These are phyloP conservation scores for Telmatochromis sp. DNA, from an alignment of 2,113 vertebrate genomes.

Conservation along the genomic window DNA sequence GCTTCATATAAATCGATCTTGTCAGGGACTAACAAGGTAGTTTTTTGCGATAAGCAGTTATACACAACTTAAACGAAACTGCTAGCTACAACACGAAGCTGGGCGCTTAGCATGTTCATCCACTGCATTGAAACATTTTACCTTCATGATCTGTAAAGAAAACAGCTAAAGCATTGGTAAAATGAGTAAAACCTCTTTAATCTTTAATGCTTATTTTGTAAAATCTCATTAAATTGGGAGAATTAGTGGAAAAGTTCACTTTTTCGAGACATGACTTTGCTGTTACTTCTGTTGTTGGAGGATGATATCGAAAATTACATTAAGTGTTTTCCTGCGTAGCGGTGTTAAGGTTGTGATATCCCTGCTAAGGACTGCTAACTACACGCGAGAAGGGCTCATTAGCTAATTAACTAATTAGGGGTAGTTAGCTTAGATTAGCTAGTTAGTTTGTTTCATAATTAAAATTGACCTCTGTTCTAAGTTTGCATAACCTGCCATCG, in stretches of 20 bases:
- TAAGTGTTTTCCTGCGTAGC: not conserved
- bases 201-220: not conserved
- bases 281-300: not conserved
- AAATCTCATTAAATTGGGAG: not conserved
- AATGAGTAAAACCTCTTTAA: not conserved
- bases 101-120: not conserved
- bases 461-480: not conserved
- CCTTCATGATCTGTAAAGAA: not conserved
- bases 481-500: not conserved
- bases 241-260: not conserved
- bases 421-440: not conserved
- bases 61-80: not conserved
- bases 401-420: not conserved
- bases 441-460: not conserved
- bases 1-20: not conserved
- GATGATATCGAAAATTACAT: not conserved
- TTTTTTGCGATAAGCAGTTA: not conserved
- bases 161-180: not conserved
- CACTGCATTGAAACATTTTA: not conserved
- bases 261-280: not conserved
- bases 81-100: not conserved
- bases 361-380: not conserved
- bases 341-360: not conserved
- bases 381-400: not conserved
- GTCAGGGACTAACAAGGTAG: not conserved